Evolutionary conservation across 1,140 invertebrate species (phyloP).

Genomic region (Chymomyza costata): DNA sequence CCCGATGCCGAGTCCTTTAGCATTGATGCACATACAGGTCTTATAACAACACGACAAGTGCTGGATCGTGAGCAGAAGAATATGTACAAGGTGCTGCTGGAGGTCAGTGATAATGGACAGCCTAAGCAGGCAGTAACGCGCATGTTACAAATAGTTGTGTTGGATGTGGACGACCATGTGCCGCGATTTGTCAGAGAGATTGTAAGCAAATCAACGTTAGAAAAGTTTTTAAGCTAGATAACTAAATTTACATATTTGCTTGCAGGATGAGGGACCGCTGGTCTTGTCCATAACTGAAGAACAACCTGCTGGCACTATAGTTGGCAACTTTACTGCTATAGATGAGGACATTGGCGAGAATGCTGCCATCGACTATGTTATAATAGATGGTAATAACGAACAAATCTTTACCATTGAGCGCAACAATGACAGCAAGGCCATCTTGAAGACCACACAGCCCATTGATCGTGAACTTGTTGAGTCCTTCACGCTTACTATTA

Average conservation of each 20-base stretch:
- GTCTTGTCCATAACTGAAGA: slow-evolving; percentile 82
- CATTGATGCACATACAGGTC: slow-evolving; percentile 82
- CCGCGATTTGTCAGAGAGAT: slow-evolving; percentile 83
- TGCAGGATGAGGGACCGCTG: slow-evolving; percentile 81
- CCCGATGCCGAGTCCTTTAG: slow-evolving; percentile 81
- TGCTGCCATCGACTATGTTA: slow-evolving; percentile 84
- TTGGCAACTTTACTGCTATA: slow-evolving; percentile 82
- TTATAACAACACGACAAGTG: slow-evolving; percentile 82
- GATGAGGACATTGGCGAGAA: slow-evolving; percentile 87
- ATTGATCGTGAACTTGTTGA: slow-evolving; percentile 82
- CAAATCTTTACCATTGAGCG: slow-evolving; percentile 80
- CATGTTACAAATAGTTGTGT: slow-evolving; percentile 82
- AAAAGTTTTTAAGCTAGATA: neutral
- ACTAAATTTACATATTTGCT: neutral
- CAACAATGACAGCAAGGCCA: slow-evolving; percentile 80
- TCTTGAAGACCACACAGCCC: slow-evolving; percentile 79
- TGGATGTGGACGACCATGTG: slow-evolving; percentile 87
- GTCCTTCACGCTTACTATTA: slow-evolving; percentile 81
- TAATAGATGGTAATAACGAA: slow-evolving; percentile 85
- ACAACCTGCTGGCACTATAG: slow-evolving; percentile 78
- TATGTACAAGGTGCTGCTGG: slow-evolving; percentile 84
- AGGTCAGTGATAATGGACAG: slow-evolving; percentile 84
- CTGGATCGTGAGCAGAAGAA: slow-evolving; percentile 85
- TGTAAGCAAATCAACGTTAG: slow-evolving; percentile 75
- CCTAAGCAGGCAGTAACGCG: slow-evolving; percentile 85